Evolutionary conservation across 1,140 invertebrate species (phyloP), one percentile per base, ranked within the genome.

Genomic region (Dreissena polymorpha): DNA sequence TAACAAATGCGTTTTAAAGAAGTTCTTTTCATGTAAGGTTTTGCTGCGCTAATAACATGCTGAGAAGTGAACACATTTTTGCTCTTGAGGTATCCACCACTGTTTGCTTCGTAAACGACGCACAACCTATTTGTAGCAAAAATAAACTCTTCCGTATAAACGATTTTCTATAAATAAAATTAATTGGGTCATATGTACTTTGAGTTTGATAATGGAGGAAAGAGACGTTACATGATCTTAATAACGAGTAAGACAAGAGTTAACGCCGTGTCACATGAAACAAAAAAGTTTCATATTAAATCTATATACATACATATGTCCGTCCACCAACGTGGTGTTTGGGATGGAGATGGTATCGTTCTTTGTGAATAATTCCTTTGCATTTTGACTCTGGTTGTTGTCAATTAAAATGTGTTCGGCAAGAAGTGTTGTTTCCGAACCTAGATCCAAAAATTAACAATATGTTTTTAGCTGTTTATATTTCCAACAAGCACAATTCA

Each of bases 21-120:
- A 23, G 60, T 16, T 13, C 60, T 77, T 39, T 77, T 77, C 7
- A n/a, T 10, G 39, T 67, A 77, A n/a, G 60, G 64, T 25, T 29
- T 49, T 10, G 74, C 29, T 12, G 14, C 51, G 63, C 16, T 16
- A 0, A 23, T 18, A 2, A 21, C 53, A 27, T 23, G 3, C 27
- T 13, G 0, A 5, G 14, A 12, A 7, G 51, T 50, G 14, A 23
- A 67, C 7, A 67, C 12, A 23, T 77, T 21, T 21, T 65, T 49
- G 39, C 60, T 51, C 25, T 77, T 77, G 12, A 77, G n/a, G 49
- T 77, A 77, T 3, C 74, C 74, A 25, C 74, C 74, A 53, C 74
- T 64, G 0, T 25, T 39, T 21, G 74, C 64, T 64, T 67, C 49
- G 25, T 10, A 77, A 29, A 67, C 25, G 3, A 77, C 16, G 53